Conservation (phyloP, 2,113 vertebrate genomes). For the Mobula birostris region DNA sequence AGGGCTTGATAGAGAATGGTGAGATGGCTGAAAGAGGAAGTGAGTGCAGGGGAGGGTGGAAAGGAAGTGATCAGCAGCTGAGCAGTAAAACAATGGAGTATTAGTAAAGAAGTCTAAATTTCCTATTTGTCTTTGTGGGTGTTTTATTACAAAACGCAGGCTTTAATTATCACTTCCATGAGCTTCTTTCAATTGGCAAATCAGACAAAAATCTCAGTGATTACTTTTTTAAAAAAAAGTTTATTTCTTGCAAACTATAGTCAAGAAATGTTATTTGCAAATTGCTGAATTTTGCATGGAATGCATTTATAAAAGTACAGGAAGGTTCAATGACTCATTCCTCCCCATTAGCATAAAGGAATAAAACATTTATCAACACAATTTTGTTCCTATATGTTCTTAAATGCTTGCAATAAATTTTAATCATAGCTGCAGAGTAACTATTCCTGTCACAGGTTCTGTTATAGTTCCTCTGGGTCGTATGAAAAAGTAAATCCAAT, state of each 20-base stretch:
- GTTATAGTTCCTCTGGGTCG: neutral
- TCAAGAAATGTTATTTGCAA: neutral
- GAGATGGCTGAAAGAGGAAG: too few species aligned
- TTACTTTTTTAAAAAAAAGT: neutral
- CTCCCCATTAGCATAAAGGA: neutral
- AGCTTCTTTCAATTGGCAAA: neutral
- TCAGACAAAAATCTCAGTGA: neutral
- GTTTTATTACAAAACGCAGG: too few species aligned
- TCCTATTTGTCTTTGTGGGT: too few species aligned
- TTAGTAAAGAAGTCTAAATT: too few species aligned
- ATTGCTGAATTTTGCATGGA: neutral
- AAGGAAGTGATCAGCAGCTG: too few species aligned
- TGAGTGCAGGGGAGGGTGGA: too few species aligned
- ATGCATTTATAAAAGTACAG: neutral
- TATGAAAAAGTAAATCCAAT: neutral
- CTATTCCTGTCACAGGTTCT: neutral
- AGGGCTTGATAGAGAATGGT: too few species aligned
- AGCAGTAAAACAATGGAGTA: too few species aligned
- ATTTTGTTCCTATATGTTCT: neutral
- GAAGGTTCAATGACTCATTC: neutral
- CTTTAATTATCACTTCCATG: too few species aligned
- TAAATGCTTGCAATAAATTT: constrained; percentile 29
- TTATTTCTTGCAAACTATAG: neutral
- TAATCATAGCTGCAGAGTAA: constrained; percentile 28
- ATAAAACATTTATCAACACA: neutral